Base-by-base conservation (phyloP, 2,797 vertebrate genomes). In the Cetoscarus ocellatus region DNA sequence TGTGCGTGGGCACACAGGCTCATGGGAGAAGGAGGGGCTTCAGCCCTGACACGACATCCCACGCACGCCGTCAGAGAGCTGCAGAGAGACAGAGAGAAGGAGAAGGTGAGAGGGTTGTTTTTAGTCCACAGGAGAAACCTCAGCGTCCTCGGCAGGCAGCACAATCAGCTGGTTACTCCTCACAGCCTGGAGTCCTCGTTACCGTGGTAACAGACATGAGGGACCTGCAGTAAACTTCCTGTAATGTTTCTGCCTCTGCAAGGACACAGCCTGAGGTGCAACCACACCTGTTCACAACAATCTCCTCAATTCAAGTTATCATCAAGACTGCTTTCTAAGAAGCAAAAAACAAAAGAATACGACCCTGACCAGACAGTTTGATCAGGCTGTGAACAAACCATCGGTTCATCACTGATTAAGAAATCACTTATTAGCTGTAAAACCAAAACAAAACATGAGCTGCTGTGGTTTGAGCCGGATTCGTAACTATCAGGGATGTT, bases 21-120 rank as follows among this genome's bases (percentile, higher is more conserved):
- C 92, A 93, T 93, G 92, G 90, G 91, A 93, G 85, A 92, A 86
- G 88, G 83, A 85, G 10, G 88, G 90, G 89, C 90, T 89, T 89
- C 57, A 93, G 91, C 92, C 92, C 91, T 86, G 92, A 93, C 88
- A 89, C 91, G 60, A 84, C 88, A 86, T 90, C 88, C 91, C 85
- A 86, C 90, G 86, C 85, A 89, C 89, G 88, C 86, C 86, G 87
- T 83, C 83, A 69, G 86, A 90, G 86, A 93, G 88, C 92, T 93
- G 84, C 18, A 35, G 66, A 50, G 68, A 67, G 9, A 48, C 44
- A 70, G 27, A 56, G 61, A 51, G 48, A 82, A 67, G 75, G 60
- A 81, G 13, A 34, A 54, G n/a, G 72, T 61, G 67, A 83, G 63
- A 38, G 55, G 51, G 68, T 64, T 83, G 82, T 73, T 64, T 83